Percentiles rank a stretch among this genome's conserved stretches.
phyloP scores from a whole-genome alignment of 2,797 vertebrate species.

The Choloepus didactylus region DNA sequence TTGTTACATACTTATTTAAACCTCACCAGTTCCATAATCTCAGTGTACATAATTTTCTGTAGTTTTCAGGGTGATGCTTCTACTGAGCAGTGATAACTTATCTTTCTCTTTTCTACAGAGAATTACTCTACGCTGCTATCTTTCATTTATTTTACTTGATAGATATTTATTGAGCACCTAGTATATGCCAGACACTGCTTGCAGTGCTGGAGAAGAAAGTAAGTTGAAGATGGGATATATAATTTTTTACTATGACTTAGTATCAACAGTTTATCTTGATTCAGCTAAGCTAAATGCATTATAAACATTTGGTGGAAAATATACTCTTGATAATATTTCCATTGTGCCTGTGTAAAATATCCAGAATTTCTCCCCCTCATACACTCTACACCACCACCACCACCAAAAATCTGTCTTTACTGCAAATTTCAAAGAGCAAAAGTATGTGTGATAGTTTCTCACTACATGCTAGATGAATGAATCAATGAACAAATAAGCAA shows the following conservation, averaged over 20 bases:
- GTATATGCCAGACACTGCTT: neutral
- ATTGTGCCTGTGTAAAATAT: neutral
- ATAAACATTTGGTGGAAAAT: neutral
- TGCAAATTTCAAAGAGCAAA: conserved; percentile 56
- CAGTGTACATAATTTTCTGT: neutral
- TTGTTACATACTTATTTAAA: neutral
- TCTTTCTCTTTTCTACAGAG: neutral
- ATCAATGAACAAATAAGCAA: neutral
- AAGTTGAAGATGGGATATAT: neutral
- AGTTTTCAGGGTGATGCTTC: neutral
- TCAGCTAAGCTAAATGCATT: conserved; percentile 6
- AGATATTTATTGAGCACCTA: neutral
- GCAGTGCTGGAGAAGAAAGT: neutral
- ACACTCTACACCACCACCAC: neutral
- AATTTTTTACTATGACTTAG: neutral
- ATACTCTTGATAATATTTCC: conserved; percentile 3
- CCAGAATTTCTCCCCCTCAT: neutral
- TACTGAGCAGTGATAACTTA: neutral
- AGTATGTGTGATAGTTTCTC: neutral
- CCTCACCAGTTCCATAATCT: conserved; percentile 9
- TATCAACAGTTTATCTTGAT: conserved; percentile 10
- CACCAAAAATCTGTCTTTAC: conserved; percentile 16
- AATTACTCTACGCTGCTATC: neutral
- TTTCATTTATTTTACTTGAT: conserved; percentile 26
- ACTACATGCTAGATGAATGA: neutral